Conservation (phyloP, 2,888 invertebrate genomes). For the Drosophila koepferae region DNA sequence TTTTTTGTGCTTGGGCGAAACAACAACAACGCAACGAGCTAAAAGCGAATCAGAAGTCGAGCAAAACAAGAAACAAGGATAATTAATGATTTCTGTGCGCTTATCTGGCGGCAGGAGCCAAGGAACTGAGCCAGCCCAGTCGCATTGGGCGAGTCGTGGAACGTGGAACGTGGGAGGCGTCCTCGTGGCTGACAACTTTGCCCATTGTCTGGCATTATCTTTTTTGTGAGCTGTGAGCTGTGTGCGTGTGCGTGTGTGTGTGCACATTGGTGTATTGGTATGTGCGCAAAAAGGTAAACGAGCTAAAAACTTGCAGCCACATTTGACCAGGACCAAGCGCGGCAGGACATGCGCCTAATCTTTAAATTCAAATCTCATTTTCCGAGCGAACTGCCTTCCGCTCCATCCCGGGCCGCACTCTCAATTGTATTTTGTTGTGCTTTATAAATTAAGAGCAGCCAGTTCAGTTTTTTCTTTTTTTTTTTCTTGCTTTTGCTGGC, state of each 20-base stretch:
- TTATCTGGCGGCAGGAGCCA: constrained; percentile 74
- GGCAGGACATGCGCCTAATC: constrained; percentile 78
- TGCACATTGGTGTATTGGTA: constrained; percentile 12
- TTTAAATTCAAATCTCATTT: constrained; percentile 83
- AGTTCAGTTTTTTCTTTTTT: constrained; percentile 36
- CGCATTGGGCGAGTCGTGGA: not conserved
- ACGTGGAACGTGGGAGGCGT: constrained; percentile 2
- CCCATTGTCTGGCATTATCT: constrained; percentile 82
- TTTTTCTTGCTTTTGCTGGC: constrained; percentile 31
- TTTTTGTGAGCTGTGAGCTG: constrained; percentile 64
- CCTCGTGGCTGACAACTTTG: constrained; percentile 66
- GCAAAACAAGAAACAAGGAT: constrained; percentile 83
- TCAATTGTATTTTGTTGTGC: constrained; percentile 48
- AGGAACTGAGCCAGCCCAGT: not conserved
- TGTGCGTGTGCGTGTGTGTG: constrained; percentile 24
- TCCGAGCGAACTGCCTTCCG: constrained; percentile 46
- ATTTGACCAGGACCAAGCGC: constrained; percentile 67
- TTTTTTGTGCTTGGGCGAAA: constrained; percentile 19
- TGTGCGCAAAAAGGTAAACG: constrained; percentile 74
- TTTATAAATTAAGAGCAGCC: constrained; percentile 74
- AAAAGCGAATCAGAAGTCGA: constrained; percentile 76
- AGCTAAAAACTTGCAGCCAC: constrained; percentile 71
- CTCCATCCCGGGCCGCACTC: constrained; percentile 1
- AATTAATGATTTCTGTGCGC: constrained; percentile 84
- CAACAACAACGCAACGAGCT: constrained; percentile 10